phyloP scores from a whole-genome alignment of 2,797 vertebrate genomes.

The Kryptolebias ocellatus region DNA sequence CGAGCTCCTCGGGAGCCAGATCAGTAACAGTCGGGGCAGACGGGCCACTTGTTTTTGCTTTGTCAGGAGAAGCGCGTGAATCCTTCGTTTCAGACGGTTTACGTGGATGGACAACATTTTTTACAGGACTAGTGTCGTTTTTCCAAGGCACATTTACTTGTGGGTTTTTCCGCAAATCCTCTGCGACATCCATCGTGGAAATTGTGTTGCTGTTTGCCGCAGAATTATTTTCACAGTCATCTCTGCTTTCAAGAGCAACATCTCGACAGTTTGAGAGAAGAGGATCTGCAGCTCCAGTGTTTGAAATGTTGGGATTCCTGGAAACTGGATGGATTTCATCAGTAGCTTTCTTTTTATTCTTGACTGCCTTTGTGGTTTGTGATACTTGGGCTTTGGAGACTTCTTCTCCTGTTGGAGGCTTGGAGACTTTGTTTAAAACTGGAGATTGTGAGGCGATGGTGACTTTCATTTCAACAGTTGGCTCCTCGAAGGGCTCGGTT shows the following conservation, averaged over 20 bases:
- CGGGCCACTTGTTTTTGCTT: constrained; percentile 20
- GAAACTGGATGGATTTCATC: constrained; percentile 12
- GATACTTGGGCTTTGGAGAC: constrained; percentile 12
- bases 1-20: constrained; percentile 28
- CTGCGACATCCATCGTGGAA: background rate
- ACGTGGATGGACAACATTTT: background rate
- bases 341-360: background rate
- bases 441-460: constrained; percentile 61
- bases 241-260: background rate
- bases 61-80: background rate
- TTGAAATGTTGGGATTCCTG: background rate
- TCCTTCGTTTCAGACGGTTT: constrained; percentile 8
- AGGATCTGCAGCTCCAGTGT: background rate
- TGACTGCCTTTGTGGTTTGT: constrained; percentile 1
- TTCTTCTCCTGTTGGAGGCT: constrained; percentile 19
- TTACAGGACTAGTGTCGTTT: background rate
- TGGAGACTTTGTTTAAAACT: constrained; percentile 31
- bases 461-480: constrained; percentile 69
- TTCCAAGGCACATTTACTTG: constrained; percentile 11
- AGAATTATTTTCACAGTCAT: background rate
- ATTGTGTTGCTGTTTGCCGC: background rate
- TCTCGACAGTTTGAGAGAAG: constrained; percentile 2
- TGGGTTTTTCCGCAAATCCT: constrained; percentile 3
- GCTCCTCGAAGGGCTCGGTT: constrained; percentile 35
- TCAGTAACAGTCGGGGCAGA: constrained; percentile 53